A percentile compares a stretch with the other conserved stretches of the same genome.
These are phyloP conservation scores for Zaprionus lineosus DNA, from an alignment of 2,888 invertebrate genomes.

Conservation along the genomic window DNA sequence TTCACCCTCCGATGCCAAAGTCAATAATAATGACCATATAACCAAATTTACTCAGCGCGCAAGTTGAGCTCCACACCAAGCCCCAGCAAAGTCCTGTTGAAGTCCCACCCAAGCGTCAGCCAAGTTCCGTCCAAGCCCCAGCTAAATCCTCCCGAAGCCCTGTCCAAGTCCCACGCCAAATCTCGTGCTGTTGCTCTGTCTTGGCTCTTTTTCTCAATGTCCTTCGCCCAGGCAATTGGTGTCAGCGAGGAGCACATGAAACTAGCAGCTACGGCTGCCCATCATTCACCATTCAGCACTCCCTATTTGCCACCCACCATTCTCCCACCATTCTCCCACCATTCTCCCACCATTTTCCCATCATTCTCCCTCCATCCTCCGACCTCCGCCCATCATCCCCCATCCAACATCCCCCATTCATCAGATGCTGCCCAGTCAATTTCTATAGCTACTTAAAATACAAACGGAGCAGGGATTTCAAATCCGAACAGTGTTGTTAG, in stretches of 20 bases:
- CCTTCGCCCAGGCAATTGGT: slow-evolving; percentile 41
- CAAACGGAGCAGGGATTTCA: slow-evolving; percentile 1
- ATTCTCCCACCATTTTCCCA: too few species aligned
- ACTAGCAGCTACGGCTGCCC: too few species aligned
- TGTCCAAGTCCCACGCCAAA: too few species aligned
- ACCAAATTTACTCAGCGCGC: slow-evolving; percentile 64
- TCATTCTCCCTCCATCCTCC: neutral
- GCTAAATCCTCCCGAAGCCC: too few species aligned
- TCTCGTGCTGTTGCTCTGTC: neutral
- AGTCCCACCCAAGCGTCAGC: too few species aligned
- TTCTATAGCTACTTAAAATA: slow-evolving; percentile 48
- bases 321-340: too few species aligned
- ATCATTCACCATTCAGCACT: too few species aligned
- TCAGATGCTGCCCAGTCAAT: slow-evolving; percentile 68
- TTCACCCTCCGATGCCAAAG: slow-evolving; percentile 54
- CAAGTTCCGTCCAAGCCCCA: too few species aligned
- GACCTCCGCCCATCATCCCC: neutral
- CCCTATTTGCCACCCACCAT: too few species aligned
- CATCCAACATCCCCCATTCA: slow-evolving; percentile 51
- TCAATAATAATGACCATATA: slow-evolving; percentile 75
- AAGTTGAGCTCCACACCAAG: slow-evolving; percentile 30
- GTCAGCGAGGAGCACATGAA: slow-evolving; percentile 27
- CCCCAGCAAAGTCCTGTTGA: too few species aligned
- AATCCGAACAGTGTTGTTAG: neutral
- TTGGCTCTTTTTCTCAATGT: neutral